phyloP scores from a whole-genome alignment of 2,113 vertebrate genomes.

The Calyptommatus sinebrachiatus region DNA sequence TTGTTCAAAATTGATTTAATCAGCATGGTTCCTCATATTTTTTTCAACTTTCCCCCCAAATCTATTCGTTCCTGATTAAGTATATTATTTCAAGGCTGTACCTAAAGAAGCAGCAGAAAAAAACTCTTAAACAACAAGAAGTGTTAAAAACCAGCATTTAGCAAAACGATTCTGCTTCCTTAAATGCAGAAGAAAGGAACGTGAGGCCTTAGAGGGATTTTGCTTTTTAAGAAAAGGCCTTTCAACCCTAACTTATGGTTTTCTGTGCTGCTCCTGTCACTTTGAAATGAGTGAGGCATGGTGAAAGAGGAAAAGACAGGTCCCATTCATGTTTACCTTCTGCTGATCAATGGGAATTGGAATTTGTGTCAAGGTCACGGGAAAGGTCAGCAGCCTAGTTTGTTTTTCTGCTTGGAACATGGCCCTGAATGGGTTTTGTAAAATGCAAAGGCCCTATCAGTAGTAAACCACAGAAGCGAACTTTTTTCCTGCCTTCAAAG shows the following conservation, averaged over 20 bases:
- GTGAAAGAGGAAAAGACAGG: conserved; percentile 46
- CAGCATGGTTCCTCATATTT: background rate
- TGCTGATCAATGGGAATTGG: conserved; percentile 53
- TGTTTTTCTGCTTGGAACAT: conserved; percentile 47
- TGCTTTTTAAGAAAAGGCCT: conserved; percentile 40
- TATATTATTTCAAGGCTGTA: conserved; percentile 36
- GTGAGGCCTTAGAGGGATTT: conserved; percentile 21
- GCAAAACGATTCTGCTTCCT: conserved; percentile 45
- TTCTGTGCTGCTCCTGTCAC: conserved; percentile 50
- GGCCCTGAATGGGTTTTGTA: conserved; percentile 36
- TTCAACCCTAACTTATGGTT: conserved; percentile 45
- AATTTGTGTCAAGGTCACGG: conserved; percentile 70
- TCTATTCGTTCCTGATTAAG: conserved; percentile 32
- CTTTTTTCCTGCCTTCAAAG: background rate
- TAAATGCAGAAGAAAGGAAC: conserved; percentile 38
- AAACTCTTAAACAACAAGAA: conserved; percentile 30
- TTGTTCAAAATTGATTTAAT: background rate
- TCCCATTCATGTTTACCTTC: conserved; percentile 51
- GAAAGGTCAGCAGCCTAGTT: conserved; percentile 66
- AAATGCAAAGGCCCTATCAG: background rate
- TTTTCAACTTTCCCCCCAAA: background rate
- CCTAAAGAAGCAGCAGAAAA: conserved; percentile 14
- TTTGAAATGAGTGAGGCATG: conserved; percentile 46
- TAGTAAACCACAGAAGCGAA: background rate
- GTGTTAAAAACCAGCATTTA: conserved; percentile 55